Conservation (phyloP, 2,888 invertebrate species). For the Ischnus inquisitorius region DNA sequence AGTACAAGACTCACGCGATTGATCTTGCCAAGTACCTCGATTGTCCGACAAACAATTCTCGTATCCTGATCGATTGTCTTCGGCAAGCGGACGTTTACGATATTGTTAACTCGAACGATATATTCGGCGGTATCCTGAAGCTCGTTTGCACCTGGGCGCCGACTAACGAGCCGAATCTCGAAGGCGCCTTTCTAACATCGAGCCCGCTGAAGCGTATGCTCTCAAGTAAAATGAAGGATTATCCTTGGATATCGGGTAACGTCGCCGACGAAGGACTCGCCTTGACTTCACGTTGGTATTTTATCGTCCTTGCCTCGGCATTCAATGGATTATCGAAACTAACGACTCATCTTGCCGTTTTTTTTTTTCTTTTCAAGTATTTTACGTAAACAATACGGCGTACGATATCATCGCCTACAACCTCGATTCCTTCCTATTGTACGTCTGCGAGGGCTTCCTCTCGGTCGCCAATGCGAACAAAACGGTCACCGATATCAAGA, state of each 20-base stretch:
- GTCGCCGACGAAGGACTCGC: conserved; percentile 72
- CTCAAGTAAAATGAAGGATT: conserved; percentile 65
- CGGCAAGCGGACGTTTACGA: conserved; percentile 44
- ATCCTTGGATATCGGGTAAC: conserved; percentile 70
- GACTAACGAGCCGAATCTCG: conserved; percentile 68
- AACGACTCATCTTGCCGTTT: neutral
- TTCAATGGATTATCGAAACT: neutral
- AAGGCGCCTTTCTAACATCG: conserved; percentile 71
- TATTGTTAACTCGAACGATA: conserved; percentile 43
- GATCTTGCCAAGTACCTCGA: conserved; percentile 60
- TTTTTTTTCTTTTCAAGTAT: conserved; percentile 41
- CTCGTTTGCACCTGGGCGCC: conserved; percentile 65
- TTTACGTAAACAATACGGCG: conserved; percentile 60
- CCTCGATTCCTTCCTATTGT: conserved; percentile 46
- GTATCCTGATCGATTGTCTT: conserved; percentile 69
- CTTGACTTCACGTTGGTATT: conserved; percentile 63
- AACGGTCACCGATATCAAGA: conserved; percentile 28
- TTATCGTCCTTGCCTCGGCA: neutral
- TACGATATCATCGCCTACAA: conserved; percentile 51
- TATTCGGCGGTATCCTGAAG: conserved; percentile 46
- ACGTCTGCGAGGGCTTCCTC: conserved; percentile 30
- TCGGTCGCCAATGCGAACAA: conserved; percentile 6
- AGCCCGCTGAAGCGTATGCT: conserved; percentile 64
- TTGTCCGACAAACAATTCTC: conserved; percentile 67
- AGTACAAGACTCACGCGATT: conserved; percentile 59